These are phyloP conservation scores for Nasonia oneida DNA, from an alignment of 2,888 invertebrate genomes.

Conservation along the genomic window DNA sequence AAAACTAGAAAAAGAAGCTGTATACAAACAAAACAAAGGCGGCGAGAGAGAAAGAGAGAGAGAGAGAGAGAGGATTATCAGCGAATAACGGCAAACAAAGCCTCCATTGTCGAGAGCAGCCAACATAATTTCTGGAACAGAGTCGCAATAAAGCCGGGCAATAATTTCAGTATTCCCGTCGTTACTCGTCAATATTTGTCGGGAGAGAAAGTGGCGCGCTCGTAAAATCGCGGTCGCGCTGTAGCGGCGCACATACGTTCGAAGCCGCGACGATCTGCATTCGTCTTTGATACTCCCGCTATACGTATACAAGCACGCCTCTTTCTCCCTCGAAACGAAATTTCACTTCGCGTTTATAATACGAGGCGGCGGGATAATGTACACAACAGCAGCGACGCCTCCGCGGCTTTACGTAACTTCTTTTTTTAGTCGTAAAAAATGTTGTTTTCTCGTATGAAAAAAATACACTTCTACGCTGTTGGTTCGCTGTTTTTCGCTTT, in stretches of 20 bases:
- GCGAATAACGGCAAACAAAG: neutral
- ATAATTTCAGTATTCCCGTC: slow-evolving; percentile 4
- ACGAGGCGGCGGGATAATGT: neutral
- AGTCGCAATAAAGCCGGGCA: neutral
- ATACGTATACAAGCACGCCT: neutral
- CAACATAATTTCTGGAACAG: neutral
- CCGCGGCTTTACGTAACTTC: neutral
- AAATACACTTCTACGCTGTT: neutral
- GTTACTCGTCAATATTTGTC: slow-evolving; percentile 10
- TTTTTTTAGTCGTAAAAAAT: neutral
- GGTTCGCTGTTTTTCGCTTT: neutral
- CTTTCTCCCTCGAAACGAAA: neutral
- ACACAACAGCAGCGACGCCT: neutral
- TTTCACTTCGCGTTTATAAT: neutral
- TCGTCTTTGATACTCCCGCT: neutral
- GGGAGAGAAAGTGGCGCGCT: slow-evolving; percentile 13
- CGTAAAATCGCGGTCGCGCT: slow-evolving; percentile 15
- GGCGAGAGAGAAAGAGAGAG: neutral
- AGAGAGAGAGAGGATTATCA: neutral
- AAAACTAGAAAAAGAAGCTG: no score
- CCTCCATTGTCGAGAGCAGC: neutral
- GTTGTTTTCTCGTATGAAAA: neutral
- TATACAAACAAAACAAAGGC: neutral
- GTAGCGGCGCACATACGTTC: neutral
- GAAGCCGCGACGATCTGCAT: neutral